A percentile compares a stretch with the other conserved stretches of the same genome.
Conservation (phyloP, 2,113 vertebrate species). For the Oceanodroma tethys region DNA sequence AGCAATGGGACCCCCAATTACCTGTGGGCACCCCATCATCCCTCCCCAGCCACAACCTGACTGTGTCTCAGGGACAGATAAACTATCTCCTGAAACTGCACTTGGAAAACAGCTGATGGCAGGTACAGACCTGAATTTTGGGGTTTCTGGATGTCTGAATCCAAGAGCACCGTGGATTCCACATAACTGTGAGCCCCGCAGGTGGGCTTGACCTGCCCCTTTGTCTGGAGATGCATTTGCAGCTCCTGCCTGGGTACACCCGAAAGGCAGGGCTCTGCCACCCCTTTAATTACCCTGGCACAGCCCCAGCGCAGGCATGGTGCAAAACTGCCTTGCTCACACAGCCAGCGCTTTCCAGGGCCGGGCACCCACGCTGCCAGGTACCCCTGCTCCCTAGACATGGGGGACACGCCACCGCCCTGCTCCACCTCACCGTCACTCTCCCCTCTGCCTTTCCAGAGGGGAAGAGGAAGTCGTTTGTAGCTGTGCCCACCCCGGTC, state of each 20-base stretch:
- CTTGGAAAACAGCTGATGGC: not conserved
- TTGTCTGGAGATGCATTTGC: not conserved
- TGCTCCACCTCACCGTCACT: not conserved
- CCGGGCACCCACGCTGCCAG: not conserved
- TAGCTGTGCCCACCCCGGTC: not conserved
- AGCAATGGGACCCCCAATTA: not conserved
- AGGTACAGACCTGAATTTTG: not conserved
- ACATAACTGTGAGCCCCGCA: not conserved
- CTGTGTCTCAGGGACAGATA: not conserved
- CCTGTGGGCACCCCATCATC: not conserved
- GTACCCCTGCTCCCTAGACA: not conserved
- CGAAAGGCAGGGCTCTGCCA: not conserved
- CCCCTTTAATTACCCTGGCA: not conserved
- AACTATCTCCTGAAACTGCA: not conserved
- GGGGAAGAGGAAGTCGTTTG: not conserved
- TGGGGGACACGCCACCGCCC: not conserved
- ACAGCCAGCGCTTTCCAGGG: not conserved
- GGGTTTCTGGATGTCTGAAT: not conserved
- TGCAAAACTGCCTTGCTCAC: not conserved
- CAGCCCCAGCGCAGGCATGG: accelerated
- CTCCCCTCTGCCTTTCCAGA: constrained; percentile 39
- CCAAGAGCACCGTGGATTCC: not conserved
- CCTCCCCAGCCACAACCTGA: not conserved
- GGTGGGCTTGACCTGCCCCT: not conserved
- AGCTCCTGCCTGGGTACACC: not conserved